Evolutionary conservation across 2,113 vertebrate genomes (phyloP).

Genomic region (Menura novaehollandiae): DNA sequence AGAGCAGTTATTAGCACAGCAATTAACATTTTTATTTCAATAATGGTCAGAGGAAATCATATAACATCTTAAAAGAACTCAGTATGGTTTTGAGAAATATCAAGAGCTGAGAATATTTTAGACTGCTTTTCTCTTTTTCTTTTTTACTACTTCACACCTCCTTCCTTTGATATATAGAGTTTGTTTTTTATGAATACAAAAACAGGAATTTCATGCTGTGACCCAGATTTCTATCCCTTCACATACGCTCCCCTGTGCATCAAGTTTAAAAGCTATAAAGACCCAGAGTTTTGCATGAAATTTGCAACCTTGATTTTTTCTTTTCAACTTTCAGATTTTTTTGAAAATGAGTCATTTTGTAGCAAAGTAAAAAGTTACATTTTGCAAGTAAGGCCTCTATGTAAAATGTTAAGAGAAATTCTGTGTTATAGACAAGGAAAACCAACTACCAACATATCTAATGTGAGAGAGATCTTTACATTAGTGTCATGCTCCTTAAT

Average conservation of each 20-base stretch:
- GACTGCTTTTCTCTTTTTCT: constrained; percentile 40
- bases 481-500: neutral
- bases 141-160: constrained; percentile 66
- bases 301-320: constrained; percentile 39
- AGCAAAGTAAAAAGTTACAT: neutral
- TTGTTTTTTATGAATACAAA: constrained; percentile 66
- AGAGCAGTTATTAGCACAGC: neutral
- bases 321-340: neutral
- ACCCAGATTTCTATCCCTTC: constrained; percentile 64
- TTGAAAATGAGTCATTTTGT: constrained; percentile 41
- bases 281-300: constrained; percentile 49
- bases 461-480: neutral
- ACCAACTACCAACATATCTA: neutral
- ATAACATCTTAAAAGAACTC: neutral
- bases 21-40: neutral
- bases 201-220: constrained; percentile 63
- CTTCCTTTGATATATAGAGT: constrained; percentile 58
- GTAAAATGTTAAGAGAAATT: neutral
- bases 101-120: constrained; percentile 32
- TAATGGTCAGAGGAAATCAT: neutral
- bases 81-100: neutral
- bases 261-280: constrained; percentile 62
- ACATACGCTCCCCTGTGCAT: constrained; percentile 54
- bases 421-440: neutral
- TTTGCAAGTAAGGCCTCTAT: neutral